These are phyloP conservation scores for Falco berigora DNA, from an alignment of 2,797 vertebrate species.

Conservation along the genomic window DNA sequence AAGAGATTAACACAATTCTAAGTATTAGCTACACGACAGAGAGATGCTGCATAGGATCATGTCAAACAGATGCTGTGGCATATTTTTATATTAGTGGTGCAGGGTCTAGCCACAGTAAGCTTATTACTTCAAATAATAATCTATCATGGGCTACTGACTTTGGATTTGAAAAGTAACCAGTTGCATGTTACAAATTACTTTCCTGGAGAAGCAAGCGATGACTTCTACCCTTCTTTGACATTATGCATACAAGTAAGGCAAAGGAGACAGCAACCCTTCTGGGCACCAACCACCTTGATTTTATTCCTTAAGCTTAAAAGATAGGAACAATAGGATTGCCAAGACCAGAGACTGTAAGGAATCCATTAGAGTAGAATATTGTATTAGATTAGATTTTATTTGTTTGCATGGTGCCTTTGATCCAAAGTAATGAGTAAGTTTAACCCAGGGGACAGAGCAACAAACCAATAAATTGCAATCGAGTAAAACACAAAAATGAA, in stretches of 20 bases:
- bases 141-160: not conserved
- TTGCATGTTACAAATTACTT: not conserved
- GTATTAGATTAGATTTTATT: conserved; percentile 49
- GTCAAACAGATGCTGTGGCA: not conserved
- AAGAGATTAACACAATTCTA: not conserved
- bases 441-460: conserved; percentile 26
- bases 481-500: not conserved
- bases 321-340: conserved; percentile 16
- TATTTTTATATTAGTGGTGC: conserved; percentile 15
- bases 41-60: conserved; percentile 26
- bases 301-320: conserved; percentile 10
- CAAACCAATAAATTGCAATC: conserved; percentile 30
- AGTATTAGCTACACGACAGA: not conserved
- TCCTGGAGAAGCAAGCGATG: not conserved
- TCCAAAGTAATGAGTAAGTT: conserved; percentile 44
- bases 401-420: conserved; percentile 57
- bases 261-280: not conserved
- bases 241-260: not conserved
- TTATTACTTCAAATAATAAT: conserved; percentile 47
- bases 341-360: conserved; percentile 41
- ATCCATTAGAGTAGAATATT: conserved; percentile 54
- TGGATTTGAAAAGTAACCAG: conserved; percentile 2
- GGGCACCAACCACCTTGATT: not conserved
- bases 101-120: conserved; percentile 18
- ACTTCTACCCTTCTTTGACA: not conserved